These are phyloP conservation scores for Drosophila sproati DNA, from an alignment of 1,140 invertebrate species.

Conservation along the genomic window DNA sequence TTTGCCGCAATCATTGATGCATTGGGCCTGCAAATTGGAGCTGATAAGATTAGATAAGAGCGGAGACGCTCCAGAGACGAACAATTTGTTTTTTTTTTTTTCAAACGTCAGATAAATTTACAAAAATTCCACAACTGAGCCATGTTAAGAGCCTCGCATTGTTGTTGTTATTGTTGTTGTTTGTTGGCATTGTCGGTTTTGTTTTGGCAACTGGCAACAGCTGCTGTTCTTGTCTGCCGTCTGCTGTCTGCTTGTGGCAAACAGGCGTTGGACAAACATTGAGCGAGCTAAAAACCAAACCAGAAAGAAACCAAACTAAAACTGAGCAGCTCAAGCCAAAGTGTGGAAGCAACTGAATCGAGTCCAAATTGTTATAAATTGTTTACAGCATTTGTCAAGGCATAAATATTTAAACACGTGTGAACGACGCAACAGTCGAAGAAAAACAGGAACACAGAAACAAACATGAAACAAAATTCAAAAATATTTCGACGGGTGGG, in stretches of 20 bases:
- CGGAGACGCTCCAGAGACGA: slow-evolving; percentile 4
- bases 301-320: background rate
- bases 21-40: slow-evolving; percentile 8
- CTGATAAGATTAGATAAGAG: slow-evolving; percentile 42
- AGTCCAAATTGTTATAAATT: slow-evolving; percentile 1
- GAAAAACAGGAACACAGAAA: background rate
- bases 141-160: background rate
- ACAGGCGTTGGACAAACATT: background rate
- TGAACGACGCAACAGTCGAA: slow-evolving; percentile 31
- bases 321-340: background rate
- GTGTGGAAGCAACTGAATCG: slow-evolving; percentile 5
- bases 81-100: background rate
- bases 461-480: slow-evolving; percentile 42
- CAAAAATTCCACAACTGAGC: slow-evolving; percentile 18
- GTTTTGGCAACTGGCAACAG: slow-evolving; percentile 28
- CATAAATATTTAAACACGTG: slow-evolving; percentile 62
- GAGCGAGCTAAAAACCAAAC: slow-evolving; percentile 1
- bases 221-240: slow-evolving; percentile 9
- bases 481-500: slow-evolving; percentile 16
- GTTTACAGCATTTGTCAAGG: slow-evolving; percentile 52
- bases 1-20: slow-evolving; percentile 11
- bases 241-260: slow-evolving; percentile 29
- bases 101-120: slow-evolving; percentile 37
- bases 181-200: slow-evolving; percentile 12
- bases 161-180: slow-evolving; percentile 14